phyloP scores from a whole-genome alignment of 2,797 vertebrate genomes.

The Chrysocyon brachyurus region DNA sequence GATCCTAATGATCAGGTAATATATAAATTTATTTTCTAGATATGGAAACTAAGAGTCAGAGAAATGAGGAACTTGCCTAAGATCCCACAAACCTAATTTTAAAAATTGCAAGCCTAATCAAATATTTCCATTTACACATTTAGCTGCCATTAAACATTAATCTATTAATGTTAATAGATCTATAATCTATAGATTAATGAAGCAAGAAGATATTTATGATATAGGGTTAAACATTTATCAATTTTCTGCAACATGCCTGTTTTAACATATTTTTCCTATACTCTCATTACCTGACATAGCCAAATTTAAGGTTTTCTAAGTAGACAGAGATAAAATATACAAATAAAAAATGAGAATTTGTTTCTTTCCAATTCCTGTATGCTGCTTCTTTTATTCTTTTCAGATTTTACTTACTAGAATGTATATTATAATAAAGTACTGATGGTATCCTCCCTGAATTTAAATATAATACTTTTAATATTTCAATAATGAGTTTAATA shows the following conservation, averaged over 20 bases:
- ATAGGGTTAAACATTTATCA: background rate
- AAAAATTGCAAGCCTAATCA: slow-evolving; percentile 28
- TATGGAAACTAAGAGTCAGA: background rate
- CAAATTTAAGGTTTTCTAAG: background rate
- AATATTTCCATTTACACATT: background rate
- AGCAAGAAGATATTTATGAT: background rate
- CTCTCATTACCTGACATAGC: background rate
- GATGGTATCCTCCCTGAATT: background rate
- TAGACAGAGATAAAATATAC: background rate
- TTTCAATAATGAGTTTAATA: background rate
- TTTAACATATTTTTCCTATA: background rate
- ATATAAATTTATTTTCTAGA: slow-evolving; percentile 9
- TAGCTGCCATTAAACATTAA: background rate
- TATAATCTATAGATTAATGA: background rate
- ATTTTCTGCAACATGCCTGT: background rate
- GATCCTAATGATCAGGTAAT: background rate
- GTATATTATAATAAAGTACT: background rate
- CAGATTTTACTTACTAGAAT: background rate
- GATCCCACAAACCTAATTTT: background rate
- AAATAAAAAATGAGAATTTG: background rate
- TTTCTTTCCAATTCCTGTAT: background rate
- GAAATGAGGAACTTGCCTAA: background rate
- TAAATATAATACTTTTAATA: background rate
- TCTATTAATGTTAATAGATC: too few relatives aligned
- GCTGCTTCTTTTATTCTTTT: background rate